Conservation (phyloP, 2,113 vertebrate genomes). For the Noturus placidus region DNA sequence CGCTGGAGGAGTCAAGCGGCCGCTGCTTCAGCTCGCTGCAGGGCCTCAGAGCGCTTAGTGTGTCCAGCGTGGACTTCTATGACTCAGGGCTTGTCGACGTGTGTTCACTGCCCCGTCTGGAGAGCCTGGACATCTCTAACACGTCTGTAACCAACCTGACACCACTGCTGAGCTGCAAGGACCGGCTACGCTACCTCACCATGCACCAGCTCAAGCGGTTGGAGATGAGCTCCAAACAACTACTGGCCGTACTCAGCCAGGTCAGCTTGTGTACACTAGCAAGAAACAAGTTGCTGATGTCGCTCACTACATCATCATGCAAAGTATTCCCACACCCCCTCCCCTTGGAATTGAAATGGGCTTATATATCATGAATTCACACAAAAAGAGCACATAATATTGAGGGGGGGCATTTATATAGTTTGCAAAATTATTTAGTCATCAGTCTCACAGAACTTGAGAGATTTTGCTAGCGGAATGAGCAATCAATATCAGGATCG, state of each 20-base stretch:
- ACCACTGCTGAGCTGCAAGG: slow-evolving; percentile 86
- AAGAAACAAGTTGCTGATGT: neutral
- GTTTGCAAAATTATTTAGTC: neutral
- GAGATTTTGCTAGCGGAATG: neutral
- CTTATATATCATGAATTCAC: neutral
- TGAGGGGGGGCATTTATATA: neutral
- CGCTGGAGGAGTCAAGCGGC: slow-evolving; percentile 87
- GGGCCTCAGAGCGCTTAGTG: slow-evolving; percentile 87
- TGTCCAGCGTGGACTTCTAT: slow-evolving; percentile 96
- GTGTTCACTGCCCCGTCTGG: slow-evolving; percentile 87
- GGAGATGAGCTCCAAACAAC: slow-evolving; percentile 95
- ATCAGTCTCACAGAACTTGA: neutral
- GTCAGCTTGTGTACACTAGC: slow-evolving; percentile 36
- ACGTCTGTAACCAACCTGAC: slow-evolving; percentile 94
- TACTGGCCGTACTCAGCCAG: slow-evolving; percentile 85
- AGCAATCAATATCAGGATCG: too few relatives aligned
- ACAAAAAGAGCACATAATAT: neutral
- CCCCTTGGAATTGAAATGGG: too few relatives aligned
- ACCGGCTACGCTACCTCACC: slow-evolving; percentile 89
- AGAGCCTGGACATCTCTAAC: slow-evolving; percentile 97
- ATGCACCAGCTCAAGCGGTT: slow-evolving; percentile 98
- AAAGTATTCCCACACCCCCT: too few relatives aligned
- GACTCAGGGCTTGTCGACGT: slow-evolving; percentile 91
- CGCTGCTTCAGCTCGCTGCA: slow-evolving; percentile 85
- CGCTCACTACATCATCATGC: neutral